Evolutionary conservation across 2,888 invertebrate species (phyloP), one percentile per base, ranked within the genome.

Genomic region (Mycalesis mineus): DNA sequence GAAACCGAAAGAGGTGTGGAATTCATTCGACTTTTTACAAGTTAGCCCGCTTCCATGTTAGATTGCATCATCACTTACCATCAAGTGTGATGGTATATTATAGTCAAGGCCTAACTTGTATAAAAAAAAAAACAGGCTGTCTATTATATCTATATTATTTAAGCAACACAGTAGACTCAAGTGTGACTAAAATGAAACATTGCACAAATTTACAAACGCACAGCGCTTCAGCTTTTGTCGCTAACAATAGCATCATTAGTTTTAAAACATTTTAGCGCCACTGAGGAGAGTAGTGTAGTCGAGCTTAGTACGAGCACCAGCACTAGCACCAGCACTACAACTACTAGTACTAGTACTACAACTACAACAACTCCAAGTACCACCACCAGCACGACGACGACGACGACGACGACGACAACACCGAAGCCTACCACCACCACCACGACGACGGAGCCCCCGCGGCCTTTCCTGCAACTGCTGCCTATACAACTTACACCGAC

Each of bases 391-490:
- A 81, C 79, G 11, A 81, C 84, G 1, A 81, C 84, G 0, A 84
- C 80, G 1, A 75, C 47, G 11, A 47, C 80, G 2, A 82, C 79
- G 8, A 77, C 83, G 1, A 73, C 77, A 7, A 68, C 79, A 45
- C 71, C 73, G 40, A 70, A 77, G 50, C 71, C 77, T 51, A 72
- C 80, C n/a, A 76, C 78, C 13, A 75, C 77, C n/a, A 74, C 78
- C 8, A 74, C 74, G 1, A 69, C 73, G 8, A 68, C 73, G 50
- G 74, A 78, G 63, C 67, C 76, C 42, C 71, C 77, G 60, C 77
- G 75, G 15, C 87, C 89, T 11, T 88, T 83, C 78, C 73, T 88
- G 64, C 88, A 88, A 65, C 71, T 88, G 62, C 72, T 88, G 66
- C 91, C 90, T 22, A 86, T 91, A 65, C 80, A 83, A 65, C 78